A percentile compares a stretch with the other conserved stretches of the same genome.
Conservation (phyloP, 2,888 invertebrate species). For the Cephus pygmeus region DNA sequence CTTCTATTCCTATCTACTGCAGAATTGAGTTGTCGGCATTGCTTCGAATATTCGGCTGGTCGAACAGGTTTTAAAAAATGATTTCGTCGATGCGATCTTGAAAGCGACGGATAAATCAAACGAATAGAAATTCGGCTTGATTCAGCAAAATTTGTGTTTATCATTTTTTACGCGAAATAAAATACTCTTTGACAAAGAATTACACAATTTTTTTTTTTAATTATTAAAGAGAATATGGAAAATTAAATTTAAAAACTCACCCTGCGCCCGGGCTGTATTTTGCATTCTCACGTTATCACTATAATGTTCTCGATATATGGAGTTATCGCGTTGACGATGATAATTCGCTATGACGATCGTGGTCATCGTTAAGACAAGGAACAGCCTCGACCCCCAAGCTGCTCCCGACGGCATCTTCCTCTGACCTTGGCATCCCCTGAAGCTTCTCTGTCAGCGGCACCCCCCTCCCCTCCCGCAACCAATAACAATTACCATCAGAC, state of each 20-base stretch:
- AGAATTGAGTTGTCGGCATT: not conserved
- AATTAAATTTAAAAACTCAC: conserved; percentile 32
- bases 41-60: not conserved
- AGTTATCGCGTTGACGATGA: conserved; percentile 54
- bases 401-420: conserved; percentile 55
- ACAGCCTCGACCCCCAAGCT: conserved; percentile 58
- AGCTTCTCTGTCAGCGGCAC: conserved; percentile 24
- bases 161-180: not conserved
- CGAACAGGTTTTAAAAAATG: not conserved
- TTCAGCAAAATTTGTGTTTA: too few species aligned
- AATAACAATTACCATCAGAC: not conserved
- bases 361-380: conserved; percentile 55
- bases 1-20: not conserved
- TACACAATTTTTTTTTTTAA: not conserved
- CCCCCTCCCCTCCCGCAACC: not conserved
- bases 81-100: not conserved
- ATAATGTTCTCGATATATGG: conserved; percentile 30
- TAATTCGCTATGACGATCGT: conserved; percentile 59
- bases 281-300: conserved; percentile 38
- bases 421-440: conserved; percentile 60
- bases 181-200: too few species aligned
- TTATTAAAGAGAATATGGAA: not conserved
- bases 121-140: too few species aligned
- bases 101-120: not conserved
- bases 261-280: conserved; percentile 44